Conservation (phyloP, 2,888 invertebrate genomes). For the Ormyrus rosae region DNA sequence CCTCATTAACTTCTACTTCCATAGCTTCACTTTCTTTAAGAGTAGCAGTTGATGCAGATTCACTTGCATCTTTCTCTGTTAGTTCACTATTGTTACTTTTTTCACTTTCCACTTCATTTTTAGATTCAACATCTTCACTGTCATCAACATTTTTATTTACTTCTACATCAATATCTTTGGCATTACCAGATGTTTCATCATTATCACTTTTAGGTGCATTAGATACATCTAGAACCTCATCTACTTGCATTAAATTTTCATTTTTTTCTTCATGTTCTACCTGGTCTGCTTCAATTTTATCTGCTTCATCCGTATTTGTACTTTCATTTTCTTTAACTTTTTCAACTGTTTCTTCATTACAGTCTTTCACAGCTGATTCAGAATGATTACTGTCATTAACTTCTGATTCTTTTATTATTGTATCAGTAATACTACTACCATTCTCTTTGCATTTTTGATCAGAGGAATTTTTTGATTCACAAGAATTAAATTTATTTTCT, state of each 20-base stretch:
- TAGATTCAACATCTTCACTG: background rate
- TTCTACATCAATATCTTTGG: slow-evolving; percentile 11
- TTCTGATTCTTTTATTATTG: background rate
- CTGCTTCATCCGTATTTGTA: background rate
- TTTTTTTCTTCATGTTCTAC: background rate
- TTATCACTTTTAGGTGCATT: slow-evolving; percentile 1
- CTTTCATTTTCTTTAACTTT: slow-evolving; percentile 24
- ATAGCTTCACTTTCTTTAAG: slow-evolving; percentile 13
- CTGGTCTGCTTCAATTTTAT: slow-evolving; percentile 13
- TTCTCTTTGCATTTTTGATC: slow-evolving; percentile 23
- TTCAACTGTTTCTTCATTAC: slow-evolving; percentile 36
- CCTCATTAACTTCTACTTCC: slow-evolving; percentile 17
- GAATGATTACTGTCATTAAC: background rate
- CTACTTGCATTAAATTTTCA: slow-evolving; percentile 36
- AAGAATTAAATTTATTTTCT: slow-evolving; percentile 1
- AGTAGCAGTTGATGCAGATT: background rate
- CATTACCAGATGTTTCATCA: slow-evolving; percentile 7
- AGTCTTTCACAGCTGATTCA: slow-evolving; percentile 43
- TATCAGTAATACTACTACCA: slow-evolving; percentile 11
- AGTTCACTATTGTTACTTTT: background rate
- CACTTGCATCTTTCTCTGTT: background rate
- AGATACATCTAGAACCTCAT: slow-evolving; percentile 16
- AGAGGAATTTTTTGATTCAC: slow-evolving; percentile 12
- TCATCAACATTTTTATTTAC: slow-evolving; percentile 14
- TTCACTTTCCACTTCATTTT: slow-evolving; percentile 15